Conservation (phyloP, 1,140 invertebrate species). For the Drosophila simulans region DNA sequence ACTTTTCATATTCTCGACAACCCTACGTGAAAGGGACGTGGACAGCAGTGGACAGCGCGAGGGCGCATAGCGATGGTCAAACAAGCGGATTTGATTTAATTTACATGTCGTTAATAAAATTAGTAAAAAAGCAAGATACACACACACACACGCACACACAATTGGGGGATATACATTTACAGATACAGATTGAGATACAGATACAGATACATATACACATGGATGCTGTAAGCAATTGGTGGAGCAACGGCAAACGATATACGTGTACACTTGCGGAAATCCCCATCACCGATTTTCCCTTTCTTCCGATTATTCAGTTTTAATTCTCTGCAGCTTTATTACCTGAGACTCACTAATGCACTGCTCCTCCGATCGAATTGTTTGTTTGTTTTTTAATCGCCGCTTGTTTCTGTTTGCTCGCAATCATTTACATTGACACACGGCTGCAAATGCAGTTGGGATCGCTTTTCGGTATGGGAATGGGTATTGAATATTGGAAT, state of each 20-base stretch:
- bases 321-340: neutral
- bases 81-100: constrained; percentile 73
- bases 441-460: constrained; percentile 9
- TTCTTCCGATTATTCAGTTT: neutral
- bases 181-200: too few species aligned
- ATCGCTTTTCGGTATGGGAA: constrained; percentile 10
- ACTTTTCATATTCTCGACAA: constrained; percentile 19
- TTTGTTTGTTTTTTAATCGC: constrained; percentile 3
- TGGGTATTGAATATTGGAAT: neutral
- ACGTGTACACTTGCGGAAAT: constrained; percentile 5
- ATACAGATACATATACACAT: neutral
- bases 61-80: constrained; percentile 5
- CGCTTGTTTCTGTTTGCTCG: neutral
- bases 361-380: neutral
- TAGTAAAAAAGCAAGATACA: constrained; percentile 47
- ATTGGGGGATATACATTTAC: neutral
- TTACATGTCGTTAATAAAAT: constrained; percentile 81
- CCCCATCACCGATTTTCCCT: neutral
- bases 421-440: constrained; percentile 4
- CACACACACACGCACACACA: constrained; percentile 23
- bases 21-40: constrained; percentile 13
- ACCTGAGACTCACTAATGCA: neutral
- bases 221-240: constrained; percentile 9
- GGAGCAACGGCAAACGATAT: neutral
- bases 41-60: neutral